These are phyloP conservation scores for Ivindomyrus marchei DNA, from an alignment of 2,113 vertebrate species.

Conservation along the genomic window DNA sequence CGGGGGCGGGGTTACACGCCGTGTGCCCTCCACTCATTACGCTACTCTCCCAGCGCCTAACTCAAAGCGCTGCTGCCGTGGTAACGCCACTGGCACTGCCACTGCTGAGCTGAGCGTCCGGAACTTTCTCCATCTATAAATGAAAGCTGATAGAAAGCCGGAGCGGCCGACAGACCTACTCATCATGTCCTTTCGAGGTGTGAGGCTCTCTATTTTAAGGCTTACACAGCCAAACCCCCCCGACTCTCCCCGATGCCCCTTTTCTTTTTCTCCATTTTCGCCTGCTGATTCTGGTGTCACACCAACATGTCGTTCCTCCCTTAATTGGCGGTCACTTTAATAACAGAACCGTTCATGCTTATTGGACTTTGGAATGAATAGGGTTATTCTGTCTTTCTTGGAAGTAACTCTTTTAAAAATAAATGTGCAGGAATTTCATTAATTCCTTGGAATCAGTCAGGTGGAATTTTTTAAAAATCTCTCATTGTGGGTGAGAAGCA, in stretches of 20 bases:
- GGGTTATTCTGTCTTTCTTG: neutral
- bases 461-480: neutral
- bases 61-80: neutral
- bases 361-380: conserved; percentile 22
- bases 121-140: neutral
- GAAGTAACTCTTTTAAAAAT: neutral
- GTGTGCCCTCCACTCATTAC: neutral
- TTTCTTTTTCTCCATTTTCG: conserved; percentile 19
- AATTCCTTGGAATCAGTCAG: neutral
- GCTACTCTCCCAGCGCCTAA: neutral
- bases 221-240: conserved; percentile 26
- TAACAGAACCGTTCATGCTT: conserved; percentile 39
- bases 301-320: conserved; percentile 29
- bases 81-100: neutral
- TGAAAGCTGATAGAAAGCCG: neutral
- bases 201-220: conserved; percentile 15
- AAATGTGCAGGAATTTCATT: neutral
- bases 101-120: neutral
- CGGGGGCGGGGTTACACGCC: neutral
- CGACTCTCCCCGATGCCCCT: neutral
- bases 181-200: neutral
- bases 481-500: neutral
- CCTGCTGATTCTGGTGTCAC: neutral
- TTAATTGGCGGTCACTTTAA: conserved; percentile 42
- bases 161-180: conserved; percentile 29